Evolutionary conservation across 2,113 vertebrate genomes (phyloP).

Genomic region (Mastomys coucha): DNA sequence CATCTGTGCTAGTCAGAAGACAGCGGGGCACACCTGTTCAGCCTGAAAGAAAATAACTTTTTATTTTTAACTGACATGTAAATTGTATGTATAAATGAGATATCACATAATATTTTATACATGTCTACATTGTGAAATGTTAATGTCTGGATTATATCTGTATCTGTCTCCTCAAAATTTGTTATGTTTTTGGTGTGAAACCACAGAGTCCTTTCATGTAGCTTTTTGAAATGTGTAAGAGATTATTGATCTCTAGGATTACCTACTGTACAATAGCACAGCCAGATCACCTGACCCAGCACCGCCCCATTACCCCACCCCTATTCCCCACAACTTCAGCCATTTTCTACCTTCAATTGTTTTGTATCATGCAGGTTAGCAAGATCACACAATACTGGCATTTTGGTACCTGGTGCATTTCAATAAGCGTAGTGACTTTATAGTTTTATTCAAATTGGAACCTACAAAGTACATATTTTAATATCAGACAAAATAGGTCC

Average conservation of each 20-base stretch:
- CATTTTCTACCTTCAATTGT: neutral
- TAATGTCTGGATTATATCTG: neutral
- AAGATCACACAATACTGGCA: neutral
- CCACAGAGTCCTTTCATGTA: neutral
- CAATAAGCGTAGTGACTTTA: neutral
- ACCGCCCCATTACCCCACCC: accelerated
- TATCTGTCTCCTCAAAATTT: neutral
- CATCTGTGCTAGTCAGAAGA: neutral
- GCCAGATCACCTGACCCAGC: neutral
- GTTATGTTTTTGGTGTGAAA: neutral
- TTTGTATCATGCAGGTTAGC: neutral
- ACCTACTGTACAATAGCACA: neutral
- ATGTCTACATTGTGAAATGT: neutral
- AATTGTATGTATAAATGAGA: neutral
- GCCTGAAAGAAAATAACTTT: neutral
- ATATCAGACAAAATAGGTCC: neutral
- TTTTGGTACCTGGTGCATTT: neutral
- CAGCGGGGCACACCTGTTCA: neutral
- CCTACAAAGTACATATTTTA: neutral
- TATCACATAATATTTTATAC: neutral
- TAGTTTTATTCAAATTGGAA: neutral
- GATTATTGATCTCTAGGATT: neutral
- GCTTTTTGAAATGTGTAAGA: neutral
- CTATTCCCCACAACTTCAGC: too few relatives aligned
- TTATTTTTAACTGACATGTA: neutral